Conservation (phyloP, 2,888 invertebrate genomes). For the Acleris holmiana region DNA sequence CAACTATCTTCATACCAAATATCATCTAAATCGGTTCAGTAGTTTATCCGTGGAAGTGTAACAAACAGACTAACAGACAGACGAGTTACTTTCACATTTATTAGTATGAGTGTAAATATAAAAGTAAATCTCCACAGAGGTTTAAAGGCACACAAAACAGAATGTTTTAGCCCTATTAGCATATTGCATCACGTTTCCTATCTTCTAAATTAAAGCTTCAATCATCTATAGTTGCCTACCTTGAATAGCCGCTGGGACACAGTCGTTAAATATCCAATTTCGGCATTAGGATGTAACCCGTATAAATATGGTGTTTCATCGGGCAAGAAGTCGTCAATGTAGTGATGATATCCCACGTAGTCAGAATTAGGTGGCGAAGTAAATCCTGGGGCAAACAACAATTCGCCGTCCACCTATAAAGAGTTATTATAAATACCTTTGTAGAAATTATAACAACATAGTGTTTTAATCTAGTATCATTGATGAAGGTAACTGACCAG, state of each 20-base stretch:
- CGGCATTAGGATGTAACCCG: conserved; percentile 97
- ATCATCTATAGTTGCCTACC: conserved; percentile 52
- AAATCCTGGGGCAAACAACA: conserved; percentile 92
- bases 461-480: not conserved
- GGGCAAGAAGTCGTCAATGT: conserved; percentile 94
- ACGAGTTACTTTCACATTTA: too few relatives aligned
- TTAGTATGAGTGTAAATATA: too few relatives aligned
- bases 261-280: conserved; percentile 95
- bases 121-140: too few relatives aligned
- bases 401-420: conserved; percentile 91
- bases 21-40: too few relatives aligned
- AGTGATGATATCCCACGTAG: conserved; percentile 93
- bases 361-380: conserved; percentile 94
- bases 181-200: too few relatives aligned
- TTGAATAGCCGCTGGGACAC: conserved; percentile 93
- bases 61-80: too few relatives aligned
- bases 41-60: too few relatives aligned
- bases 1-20: too few relatives aligned
- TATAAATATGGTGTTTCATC: conserved; percentile 95
- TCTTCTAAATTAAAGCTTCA: too few relatives aligned
- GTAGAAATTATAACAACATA: not conserved
- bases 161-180: too few relatives aligned
- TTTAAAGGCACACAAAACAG: too few relatives aligned
- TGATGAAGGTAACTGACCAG: conserved; percentile 77
- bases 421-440: not conserved